Conservation (phyloP, 2,797 vertebrate species). For the Sebastes hubbsi region DNA sequence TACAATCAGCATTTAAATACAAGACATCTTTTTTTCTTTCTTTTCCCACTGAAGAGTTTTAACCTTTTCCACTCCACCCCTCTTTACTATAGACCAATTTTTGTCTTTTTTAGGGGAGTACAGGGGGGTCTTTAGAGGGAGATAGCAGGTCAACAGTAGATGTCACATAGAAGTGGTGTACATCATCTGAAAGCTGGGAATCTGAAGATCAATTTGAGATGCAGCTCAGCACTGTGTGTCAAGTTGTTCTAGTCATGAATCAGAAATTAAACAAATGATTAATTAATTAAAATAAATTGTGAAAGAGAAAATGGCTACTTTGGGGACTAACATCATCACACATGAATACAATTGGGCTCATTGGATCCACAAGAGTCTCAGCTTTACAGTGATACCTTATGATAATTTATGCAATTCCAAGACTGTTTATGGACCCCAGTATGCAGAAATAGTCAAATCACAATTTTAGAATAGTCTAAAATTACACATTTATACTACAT, state of each 20-base stretch:
- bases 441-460: background rate
- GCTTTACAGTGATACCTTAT: background rate
- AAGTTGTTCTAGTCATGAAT: too few species aligned
- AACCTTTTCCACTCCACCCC: background rate
- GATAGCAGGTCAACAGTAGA: background rate
- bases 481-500: accelerated
- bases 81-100: too few species aligned
- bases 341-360: background rate
- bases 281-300: too few species aligned
- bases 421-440: background rate
- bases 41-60: background rate
- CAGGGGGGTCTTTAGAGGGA: too few species aligned
- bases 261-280: too few species aligned
- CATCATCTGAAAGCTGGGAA: background rate
- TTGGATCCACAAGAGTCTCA: background rate
- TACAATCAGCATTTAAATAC: background rate
- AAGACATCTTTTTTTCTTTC: background rate
- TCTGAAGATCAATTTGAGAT: background rate
- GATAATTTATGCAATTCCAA: background rate
- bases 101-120: too few species aligned
- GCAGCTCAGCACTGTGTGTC: too few species aligned
- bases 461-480: accelerated
- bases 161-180: background rate
- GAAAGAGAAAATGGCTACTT: too few species aligned
- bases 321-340: background rate